Evolutionary conservation across 2,888 invertebrate genomes (phyloP).

Genomic region (Nasonia oneida): DNA sequence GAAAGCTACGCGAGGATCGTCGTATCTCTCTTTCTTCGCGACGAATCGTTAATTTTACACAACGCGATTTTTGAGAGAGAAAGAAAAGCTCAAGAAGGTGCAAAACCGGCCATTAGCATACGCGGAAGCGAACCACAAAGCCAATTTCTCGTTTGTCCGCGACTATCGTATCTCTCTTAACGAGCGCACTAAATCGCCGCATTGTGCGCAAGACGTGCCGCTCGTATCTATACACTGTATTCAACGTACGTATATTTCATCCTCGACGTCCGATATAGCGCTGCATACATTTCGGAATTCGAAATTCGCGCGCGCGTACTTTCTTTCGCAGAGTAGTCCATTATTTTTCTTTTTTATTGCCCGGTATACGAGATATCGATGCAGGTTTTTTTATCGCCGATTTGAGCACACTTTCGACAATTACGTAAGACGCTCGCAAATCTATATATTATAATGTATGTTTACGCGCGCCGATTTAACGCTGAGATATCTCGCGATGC

Average conservation of each 20-base stretch:
- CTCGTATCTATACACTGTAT: background rate
- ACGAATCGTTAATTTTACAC: background rate
- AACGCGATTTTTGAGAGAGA: background rate
- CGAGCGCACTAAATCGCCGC: conserved; percentile 1
- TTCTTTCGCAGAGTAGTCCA: background rate
- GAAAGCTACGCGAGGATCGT: background rate
- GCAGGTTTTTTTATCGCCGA: background rate
- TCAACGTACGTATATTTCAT: background rate
- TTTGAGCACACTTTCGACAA: background rate
- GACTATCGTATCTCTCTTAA: conserved; percentile 36
- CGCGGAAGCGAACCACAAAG: conserved; percentile 1
- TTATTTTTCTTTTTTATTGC: background rate
- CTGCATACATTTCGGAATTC: background rate
- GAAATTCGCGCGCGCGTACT: background rate
- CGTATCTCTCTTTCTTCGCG: background rate
- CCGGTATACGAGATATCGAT: background rate
- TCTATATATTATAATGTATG: background rate
- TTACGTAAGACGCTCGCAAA: background rate
- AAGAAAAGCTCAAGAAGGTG: background rate
- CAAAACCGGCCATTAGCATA: conserved; percentile 1
- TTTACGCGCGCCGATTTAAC: too few relatives aligned
- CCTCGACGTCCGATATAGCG: background rate
- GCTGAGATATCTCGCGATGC: background rate
- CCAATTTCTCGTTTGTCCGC: conserved; percentile 16
- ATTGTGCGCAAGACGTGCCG: conserved; percentile 1